Evolutionary conservation across 1,140 invertebrate genomes (phyloP).

Genomic region (Oryctes rhinoceros): DNA sequence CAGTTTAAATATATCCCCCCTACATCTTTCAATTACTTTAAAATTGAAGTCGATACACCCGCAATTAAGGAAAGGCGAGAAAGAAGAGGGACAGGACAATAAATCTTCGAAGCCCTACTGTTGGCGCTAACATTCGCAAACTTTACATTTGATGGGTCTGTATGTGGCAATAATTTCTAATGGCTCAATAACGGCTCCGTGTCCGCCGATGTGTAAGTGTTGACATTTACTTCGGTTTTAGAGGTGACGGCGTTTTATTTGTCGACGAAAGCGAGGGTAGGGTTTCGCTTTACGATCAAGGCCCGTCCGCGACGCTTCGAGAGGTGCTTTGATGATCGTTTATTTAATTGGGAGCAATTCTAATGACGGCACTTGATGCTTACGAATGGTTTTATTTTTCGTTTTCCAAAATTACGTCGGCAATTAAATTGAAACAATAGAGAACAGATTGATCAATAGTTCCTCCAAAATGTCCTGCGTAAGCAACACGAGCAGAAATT

Average conservation of each 20-base stretch:
- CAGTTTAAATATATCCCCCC: too few relatives aligned
- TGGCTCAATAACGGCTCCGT: conserved; percentile 19
- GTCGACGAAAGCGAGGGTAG: background rate
- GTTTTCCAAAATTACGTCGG: background rate
- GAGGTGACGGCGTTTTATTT: conserved; percentile 24
- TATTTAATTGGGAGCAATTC: background rate
- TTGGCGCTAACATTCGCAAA: background rate
- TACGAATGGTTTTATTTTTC: conserved; percentile 30
- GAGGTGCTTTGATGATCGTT: background rate
- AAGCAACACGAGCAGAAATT: too few relatives aligned
- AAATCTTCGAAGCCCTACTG: background rate
- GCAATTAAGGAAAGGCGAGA: background rate
- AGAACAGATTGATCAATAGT: too few relatives aligned
- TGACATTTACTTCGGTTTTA: conserved; percentile 33
- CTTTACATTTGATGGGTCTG: conserved; percentile 29
- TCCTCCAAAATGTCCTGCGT: too few relatives aligned
- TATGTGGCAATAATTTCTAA: conserved; percentile 23
- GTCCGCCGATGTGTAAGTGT: conserved; percentile 28
- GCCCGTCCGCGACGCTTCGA: background rate
- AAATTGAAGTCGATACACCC: conserved; percentile 7
- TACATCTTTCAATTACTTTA: conserved; percentile 30
- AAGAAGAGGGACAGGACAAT: background rate
- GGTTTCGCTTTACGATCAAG: conserved; percentile 4
- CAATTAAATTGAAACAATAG: too few relatives aligned
- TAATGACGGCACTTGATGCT: background rate